Evolutionary conservation across 2,113 vertebrate species (phyloP).

Genomic region (Syrrhaptes paradoxus): DNA sequence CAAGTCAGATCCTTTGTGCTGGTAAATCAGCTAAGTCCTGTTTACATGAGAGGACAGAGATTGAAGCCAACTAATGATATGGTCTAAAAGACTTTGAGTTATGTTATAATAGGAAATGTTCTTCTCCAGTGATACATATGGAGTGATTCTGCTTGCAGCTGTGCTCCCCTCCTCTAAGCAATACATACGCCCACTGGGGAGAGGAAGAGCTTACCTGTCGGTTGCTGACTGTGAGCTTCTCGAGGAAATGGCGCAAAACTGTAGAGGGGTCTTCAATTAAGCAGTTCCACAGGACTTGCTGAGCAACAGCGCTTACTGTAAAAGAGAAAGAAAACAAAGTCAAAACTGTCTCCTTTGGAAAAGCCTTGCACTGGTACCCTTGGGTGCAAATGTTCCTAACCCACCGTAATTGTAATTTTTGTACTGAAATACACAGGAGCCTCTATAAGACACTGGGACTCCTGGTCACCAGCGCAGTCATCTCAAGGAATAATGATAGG

Average conservation of each 20-base stretch:
- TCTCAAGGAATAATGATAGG: background rate
- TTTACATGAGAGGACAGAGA: background rate
- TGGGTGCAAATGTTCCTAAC: background rate
- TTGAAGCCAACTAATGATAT: background rate
- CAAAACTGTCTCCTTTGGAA: background rate
- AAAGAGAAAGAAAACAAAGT: conserved; percentile 17
- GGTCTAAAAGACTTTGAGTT: background rate
- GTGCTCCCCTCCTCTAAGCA: background rate
- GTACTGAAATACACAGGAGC: background rate
- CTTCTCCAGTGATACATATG: background rate
- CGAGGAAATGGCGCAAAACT: conserved; percentile 95
- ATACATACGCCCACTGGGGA: background rate
- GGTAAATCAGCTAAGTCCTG: background rate
- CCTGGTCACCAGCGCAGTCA: background rate
- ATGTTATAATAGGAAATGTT: background rate
- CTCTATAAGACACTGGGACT: background rate
- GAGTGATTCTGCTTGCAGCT: background rate
- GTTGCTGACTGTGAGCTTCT: conserved; percentile 98
- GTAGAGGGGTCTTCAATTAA: conserved; percentile 97
- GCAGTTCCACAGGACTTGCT: conserved; percentile 98
- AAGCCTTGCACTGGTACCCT: background rate
- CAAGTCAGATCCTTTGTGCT: background rate
- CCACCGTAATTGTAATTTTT: background rate
- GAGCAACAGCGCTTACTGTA: conserved; percentile 95
- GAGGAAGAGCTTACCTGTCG: conserved; percentile 82